Evolutionary conservation across 2,113 vertebrate genomes (phyloP).

Genomic region (Gymnarchus niloticus): DNA sequence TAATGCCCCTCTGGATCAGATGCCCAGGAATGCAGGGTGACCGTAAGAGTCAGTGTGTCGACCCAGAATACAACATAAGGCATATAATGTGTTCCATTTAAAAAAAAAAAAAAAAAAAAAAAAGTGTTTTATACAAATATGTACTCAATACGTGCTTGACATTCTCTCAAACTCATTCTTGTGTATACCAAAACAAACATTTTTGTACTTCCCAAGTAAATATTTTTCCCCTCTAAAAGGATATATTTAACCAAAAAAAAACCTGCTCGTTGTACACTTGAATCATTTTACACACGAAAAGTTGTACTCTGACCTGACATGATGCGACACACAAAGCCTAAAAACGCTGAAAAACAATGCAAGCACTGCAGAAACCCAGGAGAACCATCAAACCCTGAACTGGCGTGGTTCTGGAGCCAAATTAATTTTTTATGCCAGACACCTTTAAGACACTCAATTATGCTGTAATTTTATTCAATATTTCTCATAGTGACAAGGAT

Average conservation of each 20-base stretch:
- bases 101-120: conserved; percentile 14
- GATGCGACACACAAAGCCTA: background rate
- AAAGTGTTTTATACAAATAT: conserved; percentile 6
- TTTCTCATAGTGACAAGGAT: conserved; percentile 68
- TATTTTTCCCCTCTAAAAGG: background rate
- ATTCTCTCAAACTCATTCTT: background rate
- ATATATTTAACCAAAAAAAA: background rate
- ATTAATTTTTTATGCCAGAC: conserved; percentile 12
- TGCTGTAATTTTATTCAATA: conserved; percentile 74
- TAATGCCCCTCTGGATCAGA: background rate
- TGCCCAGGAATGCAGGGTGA: background rate
- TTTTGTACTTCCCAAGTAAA: too few species aligned
- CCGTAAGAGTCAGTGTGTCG: background rate
- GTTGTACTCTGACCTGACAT: background rate
- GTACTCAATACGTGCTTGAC: background rate
- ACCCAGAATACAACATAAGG: background rate
- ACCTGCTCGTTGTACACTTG: background rate
- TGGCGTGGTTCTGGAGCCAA: background rate
- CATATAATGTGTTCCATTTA: background rate
- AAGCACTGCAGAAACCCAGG: background rate
- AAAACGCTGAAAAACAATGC: background rate
- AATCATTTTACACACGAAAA: background rate
- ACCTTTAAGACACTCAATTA: conserved; percentile 54
- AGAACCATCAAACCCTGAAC: conserved; percentile 6
- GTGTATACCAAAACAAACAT: background rate